phyloP scores from a whole-genome alignment of 2,888 invertebrate genomes.

The Spisula subtruncata region DNA sequence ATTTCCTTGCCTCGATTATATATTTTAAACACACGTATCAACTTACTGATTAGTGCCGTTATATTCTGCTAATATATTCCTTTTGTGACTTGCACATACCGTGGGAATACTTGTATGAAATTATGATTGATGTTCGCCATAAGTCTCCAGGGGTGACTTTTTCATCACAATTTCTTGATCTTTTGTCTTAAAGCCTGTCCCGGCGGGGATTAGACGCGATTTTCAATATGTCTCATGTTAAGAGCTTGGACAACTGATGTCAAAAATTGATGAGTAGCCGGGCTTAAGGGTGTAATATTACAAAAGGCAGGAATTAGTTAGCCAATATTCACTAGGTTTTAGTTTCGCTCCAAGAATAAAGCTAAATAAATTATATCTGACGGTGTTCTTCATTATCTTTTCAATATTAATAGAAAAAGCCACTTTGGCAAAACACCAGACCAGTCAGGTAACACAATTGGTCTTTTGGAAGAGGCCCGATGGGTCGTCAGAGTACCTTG shows the following conservation, averaged over 20 bases:
- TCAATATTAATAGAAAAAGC: too few species aligned
- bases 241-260: slow-evolving; percentile 51
- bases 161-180: slow-evolving; percentile 54
- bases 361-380: not conserved
- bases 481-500: too few species aligned
- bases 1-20: slow-evolving; percentile 23
- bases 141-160: slow-evolving; percentile 53
- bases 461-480: too few species aligned
- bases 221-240: slow-evolving; percentile 60
- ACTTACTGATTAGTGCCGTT: slow-evolving; percentile 41
- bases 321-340: slow-evolving; percentile 38
- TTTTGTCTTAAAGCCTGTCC: slow-evolving; percentile 62
- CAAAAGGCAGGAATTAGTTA: slow-evolving; percentile 43
- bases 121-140: slow-evolving; percentile 56
- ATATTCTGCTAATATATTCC: slow-evolving; percentile 46
- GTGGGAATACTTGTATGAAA: slow-evolving; percentile 53
- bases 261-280: slow-evolving; percentile 50
- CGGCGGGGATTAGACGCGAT: slow-evolving; percentile 52
- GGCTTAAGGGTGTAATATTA: slow-evolving; percentile 52
- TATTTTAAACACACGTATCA: slow-evolving; percentile 20
- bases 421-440: too few species aligned
- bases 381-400: too few species aligned
- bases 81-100: slow-evolving; percentile 44
- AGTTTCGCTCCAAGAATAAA: slow-evolving; percentile 7
- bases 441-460: too few species aligned